Base-by-base conservation (phyloP, 2,113 vertebrate species). In the Malaclemys terrapin region DNA sequence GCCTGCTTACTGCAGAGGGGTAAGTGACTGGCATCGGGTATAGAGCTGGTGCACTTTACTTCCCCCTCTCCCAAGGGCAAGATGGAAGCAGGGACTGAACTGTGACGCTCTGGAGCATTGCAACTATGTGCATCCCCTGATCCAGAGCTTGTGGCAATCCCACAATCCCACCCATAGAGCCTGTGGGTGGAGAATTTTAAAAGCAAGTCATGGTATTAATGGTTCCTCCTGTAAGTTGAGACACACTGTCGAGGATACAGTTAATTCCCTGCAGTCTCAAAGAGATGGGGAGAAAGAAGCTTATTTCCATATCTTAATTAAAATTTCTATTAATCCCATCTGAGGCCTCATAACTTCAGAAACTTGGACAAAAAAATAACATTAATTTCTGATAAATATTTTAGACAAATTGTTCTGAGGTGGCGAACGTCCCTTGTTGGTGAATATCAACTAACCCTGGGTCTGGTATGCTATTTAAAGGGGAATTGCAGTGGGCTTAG, bases 301-400 rank as follows among this genome's bases (percentile, higher is more conserved):
- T 98, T 96, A 98, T 98, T 98, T 98, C 97, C 97, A 97, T 98
- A 98, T 97, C 97, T 98, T 98, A 98, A 98, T 98, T 98, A 98
- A 97, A 96, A 96, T 98, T 98, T 98, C 97, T 94, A 97, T 98
- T 98, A 98, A 98, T 98, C 97, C 97, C 97, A 97, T 98, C 97
- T 97, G 97, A 97, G 96, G 94, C 96, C 95, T 97, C 96, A 84
- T 96, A 97, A 97, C 96, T 98, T 97, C 96, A 96, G 96, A 97
- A 97, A 96, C 93, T 96, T 94, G 96, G 93, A 95, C 95, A 89
- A 95, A 96, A 96, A 90, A 10, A 5, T 94, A 95, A 93, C 95
- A 93, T 90, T 96, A 97, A 96, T 97, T 98, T 96, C 97, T 96
- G 97, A 98, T 98, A 98, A 98, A 97, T 97, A 97, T 96, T 97